phyloP scores from a whole-genome alignment of 1,140 invertebrate genomes.

The Polyergus mexicanus region DNA sequence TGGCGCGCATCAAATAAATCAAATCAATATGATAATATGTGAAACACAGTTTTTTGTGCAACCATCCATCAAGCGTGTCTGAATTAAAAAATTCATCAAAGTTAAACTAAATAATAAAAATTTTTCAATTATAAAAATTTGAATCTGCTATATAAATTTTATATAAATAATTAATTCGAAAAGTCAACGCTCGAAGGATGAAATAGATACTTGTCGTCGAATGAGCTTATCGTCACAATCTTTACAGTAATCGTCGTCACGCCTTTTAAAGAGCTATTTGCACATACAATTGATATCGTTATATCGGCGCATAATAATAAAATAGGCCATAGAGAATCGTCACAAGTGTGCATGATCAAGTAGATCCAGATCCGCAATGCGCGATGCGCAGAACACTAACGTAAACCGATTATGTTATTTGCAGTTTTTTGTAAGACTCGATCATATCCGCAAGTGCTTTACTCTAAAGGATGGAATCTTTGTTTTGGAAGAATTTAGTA shows the following conservation, averaged over 20 bases:
- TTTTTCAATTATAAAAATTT: not conserved
- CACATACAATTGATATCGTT: constrained; percentile 59
- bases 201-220: constrained; percentile 48
- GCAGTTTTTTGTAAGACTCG: constrained; percentile 99
- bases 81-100: not conserved
- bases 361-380: constrained; percentile 51
- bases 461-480: constrained; percentile 99
- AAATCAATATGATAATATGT: not conserved
- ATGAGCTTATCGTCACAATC: constrained; percentile 21
- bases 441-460: constrained; percentile 99
- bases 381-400: constrained; percentile 62
- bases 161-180: no score
- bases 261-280: constrained; percentile 63
- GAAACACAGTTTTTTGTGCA: not conserved
- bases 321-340: constrained; percentile 53
- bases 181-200: constrained; percentile 38
- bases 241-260: constrained; percentile 40
- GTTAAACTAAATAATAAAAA: not conserved
- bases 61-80: constrained; percentile 8
- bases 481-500: constrained; percentile 99
- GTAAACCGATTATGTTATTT: constrained; percentile 87
- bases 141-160: not conserved
- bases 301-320: constrained; percentile 40
- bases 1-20: constrained; percentile 3
- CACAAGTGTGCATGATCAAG: constrained; percentile 70